Evolutionary conservation across 2,888 invertebrate genomes (phyloP).

Genomic region (Blastobasis lacticolella): DNA sequence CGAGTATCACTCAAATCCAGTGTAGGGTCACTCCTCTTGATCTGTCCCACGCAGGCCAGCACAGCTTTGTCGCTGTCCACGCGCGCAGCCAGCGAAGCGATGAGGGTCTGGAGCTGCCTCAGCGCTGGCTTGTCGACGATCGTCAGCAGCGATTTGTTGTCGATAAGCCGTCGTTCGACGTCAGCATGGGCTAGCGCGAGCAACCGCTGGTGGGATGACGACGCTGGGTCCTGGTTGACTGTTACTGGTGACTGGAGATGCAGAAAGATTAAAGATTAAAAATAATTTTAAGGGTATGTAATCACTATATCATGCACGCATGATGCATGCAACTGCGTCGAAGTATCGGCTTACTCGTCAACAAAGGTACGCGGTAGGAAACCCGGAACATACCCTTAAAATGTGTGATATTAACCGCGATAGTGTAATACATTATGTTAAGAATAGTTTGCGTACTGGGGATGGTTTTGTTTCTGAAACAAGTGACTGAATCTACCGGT

Average conservation of each 20-base stretch:
- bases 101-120: slow-evolving; percentile 81
- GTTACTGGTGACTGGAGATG: slow-evolving; percentile 60
- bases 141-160: slow-evolving; percentile 91
- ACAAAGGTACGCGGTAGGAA: too few species aligned
- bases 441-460: too few species aligned
- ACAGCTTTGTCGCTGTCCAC: slow-evolving; percentile 95
- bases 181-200: slow-evolving; percentile 88
- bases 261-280: too few species aligned
- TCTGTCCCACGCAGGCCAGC: slow-evolving; percentile 80
- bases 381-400: too few species aligned
- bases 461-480: too few species aligned
- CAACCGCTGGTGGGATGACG: slow-evolving; percentile 91
- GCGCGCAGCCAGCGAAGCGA: slow-evolving; percentile 81
- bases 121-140: slow-evolving; percentile 87
- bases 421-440: too few species aligned
- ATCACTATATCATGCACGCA: too few species aligned
- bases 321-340: too few species aligned
- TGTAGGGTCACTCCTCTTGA: slow-evolving; percentile 76
- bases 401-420: too few species aligned
- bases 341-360: too few species aligned
- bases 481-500: too few species aligned
- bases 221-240: slow-evolving; percentile 82
- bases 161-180: slow-evolving; percentile 91
- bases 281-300: too few species aligned
- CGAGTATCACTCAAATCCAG: slow-evolving; percentile 77